Percentiles rank a stretch among this genome's conserved stretches.
Conservation (phyloP, 2,888 invertebrate species). For the Chironomus riparius region DNA sequence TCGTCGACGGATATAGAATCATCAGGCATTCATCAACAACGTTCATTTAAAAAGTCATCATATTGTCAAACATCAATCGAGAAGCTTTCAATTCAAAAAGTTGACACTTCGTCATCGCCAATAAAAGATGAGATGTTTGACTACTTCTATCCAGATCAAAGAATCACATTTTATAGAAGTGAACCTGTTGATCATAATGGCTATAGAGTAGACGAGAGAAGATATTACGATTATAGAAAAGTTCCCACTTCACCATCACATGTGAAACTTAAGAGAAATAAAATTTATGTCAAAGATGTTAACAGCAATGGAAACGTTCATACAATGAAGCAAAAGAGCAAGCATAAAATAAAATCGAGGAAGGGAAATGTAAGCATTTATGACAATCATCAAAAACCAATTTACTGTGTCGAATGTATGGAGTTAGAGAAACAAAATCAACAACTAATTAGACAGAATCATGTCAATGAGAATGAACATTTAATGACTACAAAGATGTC, state of each 20-base stretch:
- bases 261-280: constrained; percentile 14
- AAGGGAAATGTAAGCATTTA: background rate
- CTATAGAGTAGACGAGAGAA: background rate
- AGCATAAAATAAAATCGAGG: background rate
- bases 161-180: background rate
- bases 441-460: background rate
- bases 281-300: constrained; percentile 3
- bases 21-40: background rate
- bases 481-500: constrained; percentile 1
- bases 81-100: constrained; percentile 2
- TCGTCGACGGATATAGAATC: background rate
- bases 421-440: constrained; percentile 9
- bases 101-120: constrained; percentile 2
- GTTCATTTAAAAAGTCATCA: constrained; percentile 7
- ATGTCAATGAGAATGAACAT: background rate
- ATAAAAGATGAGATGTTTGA: constrained; percentile 5
- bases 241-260: constrained; percentile 7
- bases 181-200: background rate
- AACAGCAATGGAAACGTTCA: background rate
- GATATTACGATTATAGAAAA: background rate
- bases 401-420: constrained; percentile 8
- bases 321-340: background rate
- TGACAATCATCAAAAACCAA: background rate
- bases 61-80: constrained; percentile 27
- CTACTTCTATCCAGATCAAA: background rate